A percentile compares a stretch with the other conserved stretches of the same genome.
These are phyloP conservation scores for Drosophila sechellia DNA, from an alignment of 1,140 invertebrate genomes.

Conservation along the genomic window DNA sequence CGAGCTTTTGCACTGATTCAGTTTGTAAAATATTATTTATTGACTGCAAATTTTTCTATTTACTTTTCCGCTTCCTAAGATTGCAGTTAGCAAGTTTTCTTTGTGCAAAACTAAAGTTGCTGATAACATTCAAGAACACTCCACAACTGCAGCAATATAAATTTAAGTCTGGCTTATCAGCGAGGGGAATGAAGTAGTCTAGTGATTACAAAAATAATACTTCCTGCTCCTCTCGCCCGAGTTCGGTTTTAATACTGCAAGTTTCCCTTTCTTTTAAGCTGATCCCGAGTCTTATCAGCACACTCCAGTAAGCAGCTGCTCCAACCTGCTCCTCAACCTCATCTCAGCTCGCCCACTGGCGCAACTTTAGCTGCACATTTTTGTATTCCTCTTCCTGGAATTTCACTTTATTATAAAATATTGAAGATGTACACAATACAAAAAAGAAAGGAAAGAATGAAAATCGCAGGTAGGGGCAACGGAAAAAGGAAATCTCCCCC, in stretches of 20 bases:
- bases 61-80: neutral
- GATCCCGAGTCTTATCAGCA: conserved; percentile 57
- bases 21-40: too few relatives aligned
- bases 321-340: conserved; percentile 1
- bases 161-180: conserved; percentile 4
- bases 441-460: conserved; percentile 21
- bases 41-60: neutral
- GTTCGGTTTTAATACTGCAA: conserved; percentile 23
- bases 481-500: conserved; percentile 2
- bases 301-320: conserved; percentile 51
- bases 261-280: conserved; percentile 53
- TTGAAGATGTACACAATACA: conserved; percentile 49
- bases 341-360: too few relatives aligned
- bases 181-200: neutral
- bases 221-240: neutral
- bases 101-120: neutral
- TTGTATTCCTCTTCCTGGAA: conserved; percentile 42
- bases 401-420: conserved; percentile 63
- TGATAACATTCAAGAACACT: neutral
- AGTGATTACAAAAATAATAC: conserved; percentile 35
- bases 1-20: neutral
- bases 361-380: conserved; percentile 48
- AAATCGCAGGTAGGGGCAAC: conserved; percentile 10
- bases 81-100: neutral
- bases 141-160: conserved; percentile 2